phyloP scores from a whole-genome alignment of 2,888 invertebrate species.

The Pollenia amentaria region DNA sequence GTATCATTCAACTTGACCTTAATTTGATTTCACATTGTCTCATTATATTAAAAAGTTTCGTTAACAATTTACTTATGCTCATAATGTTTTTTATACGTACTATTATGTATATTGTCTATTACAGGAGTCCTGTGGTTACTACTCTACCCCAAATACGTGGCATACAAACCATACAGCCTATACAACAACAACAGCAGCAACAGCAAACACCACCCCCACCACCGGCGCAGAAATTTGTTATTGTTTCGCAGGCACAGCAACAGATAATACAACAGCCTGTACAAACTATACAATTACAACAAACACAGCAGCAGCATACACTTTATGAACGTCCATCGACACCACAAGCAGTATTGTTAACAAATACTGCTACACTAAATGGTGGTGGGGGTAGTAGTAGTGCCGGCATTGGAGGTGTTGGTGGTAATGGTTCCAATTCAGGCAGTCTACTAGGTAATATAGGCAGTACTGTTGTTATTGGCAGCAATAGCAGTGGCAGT shows the following conservation, averaged over 20 bases:
- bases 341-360: slow-evolving; percentile 77
- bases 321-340: slow-evolving; percentile 78
- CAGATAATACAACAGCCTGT: slow-evolving; percentile 74
- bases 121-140: slow-evolving; percentile 81
- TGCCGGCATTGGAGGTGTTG: slow-evolving; percentile 48
- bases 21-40: slow-evolving; percentile 40
- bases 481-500: slow-evolving; percentile 52
- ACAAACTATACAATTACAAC: slow-evolving; percentile 74
- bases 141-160: slow-evolving; percentile 81
- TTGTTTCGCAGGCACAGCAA: slow-evolving; percentile 79
- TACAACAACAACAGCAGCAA: slow-evolving; percentile 65
- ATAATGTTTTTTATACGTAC: slow-evolving; percentile 16
- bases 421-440: slow-evolving; percentile 60
- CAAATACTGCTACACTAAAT: slow-evolving; percentile 68
- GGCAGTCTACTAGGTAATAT: slow-evolving; percentile 58
- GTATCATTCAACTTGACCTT: slow-evolving; percentile 49
- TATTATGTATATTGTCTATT: slow-evolving; percentile 39
- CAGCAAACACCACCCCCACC: slow-evolving; percentile 62
- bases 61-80: slow-evolving; percentile 7
- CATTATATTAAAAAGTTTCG: slow-evolving; percentile 10
- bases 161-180: slow-evolving; percentile 78
- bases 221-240: slow-evolving; percentile 81
- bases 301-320: slow-evolving; percentile 62
- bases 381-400: slow-evolving; percentile 57
- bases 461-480: slow-evolving; percentile 68